Base-by-base conservation (phyloP, 2,888 invertebrate species). In the Agrochola lychnidis region DNA sequence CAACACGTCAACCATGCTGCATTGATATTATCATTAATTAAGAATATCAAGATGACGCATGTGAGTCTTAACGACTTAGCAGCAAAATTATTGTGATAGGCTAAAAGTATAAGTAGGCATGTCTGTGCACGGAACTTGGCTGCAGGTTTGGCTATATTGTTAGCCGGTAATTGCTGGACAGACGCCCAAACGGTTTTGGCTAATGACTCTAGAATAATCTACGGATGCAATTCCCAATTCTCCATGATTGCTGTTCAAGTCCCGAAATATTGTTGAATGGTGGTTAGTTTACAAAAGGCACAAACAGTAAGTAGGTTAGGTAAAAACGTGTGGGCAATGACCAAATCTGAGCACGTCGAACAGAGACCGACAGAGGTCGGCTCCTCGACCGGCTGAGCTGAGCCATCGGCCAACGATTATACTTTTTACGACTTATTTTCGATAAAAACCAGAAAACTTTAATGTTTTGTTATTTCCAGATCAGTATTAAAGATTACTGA, bases 391-490 rank as follows among this genome's bases (percentile, higher is more conserved):
- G 68, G 7, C 40, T 25, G 25, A 0, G 45, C 22, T 9, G 48
- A 63, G n/a, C n/a, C 30, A 25, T 30, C 62, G 63, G 16, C 7
- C 7, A 53, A 61, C 9, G 6, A 69, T 61, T 70, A 56, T n/a
- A 56, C 40, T 48, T 70, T 78, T 73, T 45, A 73, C 53, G 61
- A 62, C 36, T 36, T 48, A 45, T 66, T 72, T 78, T 36, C 53
- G 30, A 73, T 79, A 73, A 72, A 53, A 48, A n/a, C 12, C 48
- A 40, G 40, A 57, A 63, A 57, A 79, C 30, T 61, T 56, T 25
- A 59, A 66, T 61, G 64, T 80, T 80, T 76, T 12, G n/a, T 63
- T 73, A 53, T 66, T 78, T 9, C 36, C 69, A 61, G 73, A 83
- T 78, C 36, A 40, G 72, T 73, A 57, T 70, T 51, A 56, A 70